A percentile compares a stretch with the other conserved stretches of the same genome.
These are phyloP conservation scores for Silurus glanis DNA, from an alignment of 2,113 vertebrate genomes.

Conservation along the genomic window DNA sequence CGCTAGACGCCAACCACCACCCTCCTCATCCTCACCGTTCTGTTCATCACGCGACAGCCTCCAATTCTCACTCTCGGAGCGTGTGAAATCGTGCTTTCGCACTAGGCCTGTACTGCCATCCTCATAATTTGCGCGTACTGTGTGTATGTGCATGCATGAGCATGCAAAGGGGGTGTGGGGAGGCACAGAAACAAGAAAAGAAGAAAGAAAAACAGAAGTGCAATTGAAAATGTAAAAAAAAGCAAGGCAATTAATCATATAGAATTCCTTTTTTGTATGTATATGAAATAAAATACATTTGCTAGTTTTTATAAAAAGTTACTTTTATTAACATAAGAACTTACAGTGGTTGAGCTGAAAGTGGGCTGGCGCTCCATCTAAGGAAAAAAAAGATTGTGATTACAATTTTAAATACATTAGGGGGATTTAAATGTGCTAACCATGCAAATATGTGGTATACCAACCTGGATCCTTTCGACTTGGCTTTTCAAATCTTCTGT, in stretches of 20 bases:
- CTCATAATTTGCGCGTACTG: slow-evolving; percentile 92
- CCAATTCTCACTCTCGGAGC: slow-evolving; percentile 96
- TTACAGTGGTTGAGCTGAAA: slow-evolving; percentile 77
- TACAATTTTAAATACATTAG: neutral
- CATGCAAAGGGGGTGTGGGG: neutral
- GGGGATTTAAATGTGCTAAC: neutral
- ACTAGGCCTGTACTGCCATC: slow-evolving; percentile 77
- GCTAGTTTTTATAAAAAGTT: too few species aligned
- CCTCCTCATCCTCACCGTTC: slow-evolving; percentile 93
- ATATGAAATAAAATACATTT: neutral
- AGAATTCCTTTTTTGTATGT: neutral
- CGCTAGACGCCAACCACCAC: slow-evolving; percentile 84
- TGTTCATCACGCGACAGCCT: slow-evolving; percentile 90
- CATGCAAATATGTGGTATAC: slow-evolving; percentile 51
- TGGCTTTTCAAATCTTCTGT: slow-evolving; percentile 98
- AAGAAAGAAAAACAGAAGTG: neutral
- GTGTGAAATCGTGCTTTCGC: slow-evolving; percentile 94
- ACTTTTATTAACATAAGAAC: slow-evolving; percentile 40
- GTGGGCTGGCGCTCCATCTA: slow-evolving; percentile 70
- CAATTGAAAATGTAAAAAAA: neutral
- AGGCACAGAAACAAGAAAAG: neutral
- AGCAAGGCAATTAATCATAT: neutral
- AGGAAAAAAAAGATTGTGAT: slow-evolving; percentile 46
- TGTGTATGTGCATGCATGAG: neutral
- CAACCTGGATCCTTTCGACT: slow-evolving; percentile 97